phyloP scores from a whole-genome alignment of 2,113 vertebrate genomes.

The Dicaeum eximium region DNA sequence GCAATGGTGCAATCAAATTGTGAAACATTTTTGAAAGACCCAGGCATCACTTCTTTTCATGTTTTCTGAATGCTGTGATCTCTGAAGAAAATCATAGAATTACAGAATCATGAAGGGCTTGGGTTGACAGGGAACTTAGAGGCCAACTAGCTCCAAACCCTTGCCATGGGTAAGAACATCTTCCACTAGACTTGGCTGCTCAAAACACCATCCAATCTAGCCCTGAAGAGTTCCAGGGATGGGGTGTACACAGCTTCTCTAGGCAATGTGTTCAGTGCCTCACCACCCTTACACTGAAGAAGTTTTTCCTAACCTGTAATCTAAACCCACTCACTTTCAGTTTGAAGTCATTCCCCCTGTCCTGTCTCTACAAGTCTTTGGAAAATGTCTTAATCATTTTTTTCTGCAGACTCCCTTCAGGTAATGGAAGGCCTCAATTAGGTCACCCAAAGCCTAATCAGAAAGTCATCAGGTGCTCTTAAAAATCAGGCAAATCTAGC shows the following conservation, averaged over 20 bases:
- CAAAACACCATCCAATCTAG: rapidly evolving
- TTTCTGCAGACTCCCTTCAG: neutral
- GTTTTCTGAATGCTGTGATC: neutral
- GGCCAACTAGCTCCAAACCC: neutral
- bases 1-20: neutral
- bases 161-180: neutral
- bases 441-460: neutral
- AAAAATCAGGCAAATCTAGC: neutral
- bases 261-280: neutral
- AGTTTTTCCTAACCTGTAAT: neutral
- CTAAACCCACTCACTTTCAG: neutral
- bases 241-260: neutral
- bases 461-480: neutral
- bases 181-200: neutral
- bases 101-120: neutral
- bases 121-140: neutral
- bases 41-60: neutral
- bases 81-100: neutral
- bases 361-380: neutral
- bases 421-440: neutral
- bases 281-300: neutral
- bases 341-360: neutral
- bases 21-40: neutral
- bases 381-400: neutral
- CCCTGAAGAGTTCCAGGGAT: neutral